A percentile compares a stretch with the other conserved stretches of the same genome.
Conservation (phyloP, 2,113 vertebrate genomes). For the Lycaon pictus region DNA sequence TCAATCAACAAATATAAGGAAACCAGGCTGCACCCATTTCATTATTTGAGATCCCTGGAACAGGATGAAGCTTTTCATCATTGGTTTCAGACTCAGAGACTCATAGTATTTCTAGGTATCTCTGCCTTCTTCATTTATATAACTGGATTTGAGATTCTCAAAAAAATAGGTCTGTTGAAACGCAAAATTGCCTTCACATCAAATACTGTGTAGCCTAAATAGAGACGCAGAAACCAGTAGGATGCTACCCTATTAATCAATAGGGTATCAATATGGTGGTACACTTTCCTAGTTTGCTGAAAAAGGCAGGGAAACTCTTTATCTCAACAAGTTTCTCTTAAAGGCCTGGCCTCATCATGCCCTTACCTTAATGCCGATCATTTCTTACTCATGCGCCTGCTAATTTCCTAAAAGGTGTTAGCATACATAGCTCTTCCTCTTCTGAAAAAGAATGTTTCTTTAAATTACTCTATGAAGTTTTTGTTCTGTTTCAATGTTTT, state of each 20-base stretch:
- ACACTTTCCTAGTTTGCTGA: background rate
- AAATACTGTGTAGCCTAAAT: background rate
- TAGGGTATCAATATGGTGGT: background rate
- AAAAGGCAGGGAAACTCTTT: background rate
- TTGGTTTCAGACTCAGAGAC: background rate
- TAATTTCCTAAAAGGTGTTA: background rate
- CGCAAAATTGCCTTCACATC: background rate
- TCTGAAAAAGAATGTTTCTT: background rate
- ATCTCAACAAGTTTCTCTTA: background rate
- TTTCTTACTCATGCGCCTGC: background rate
- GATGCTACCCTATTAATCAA: background rate
- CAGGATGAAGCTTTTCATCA: background rate
- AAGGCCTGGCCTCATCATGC: background rate
- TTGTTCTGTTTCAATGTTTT: background rate
- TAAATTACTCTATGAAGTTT: background rate
- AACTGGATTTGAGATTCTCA: constrained; percentile 30
- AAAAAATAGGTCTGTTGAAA: background rate
- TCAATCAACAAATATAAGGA: background rate
- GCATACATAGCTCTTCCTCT: background rate
- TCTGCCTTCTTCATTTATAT: background rate
- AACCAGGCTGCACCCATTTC: background rate
- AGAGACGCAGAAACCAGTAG: background rate
- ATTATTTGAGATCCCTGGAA: background rate
- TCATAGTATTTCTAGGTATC: background rate
- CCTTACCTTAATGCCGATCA: background rate